Evolutionary conservation across 2,113 vertebrate species (phyloP).

Genomic region (Tyrannus savana): DNA sequence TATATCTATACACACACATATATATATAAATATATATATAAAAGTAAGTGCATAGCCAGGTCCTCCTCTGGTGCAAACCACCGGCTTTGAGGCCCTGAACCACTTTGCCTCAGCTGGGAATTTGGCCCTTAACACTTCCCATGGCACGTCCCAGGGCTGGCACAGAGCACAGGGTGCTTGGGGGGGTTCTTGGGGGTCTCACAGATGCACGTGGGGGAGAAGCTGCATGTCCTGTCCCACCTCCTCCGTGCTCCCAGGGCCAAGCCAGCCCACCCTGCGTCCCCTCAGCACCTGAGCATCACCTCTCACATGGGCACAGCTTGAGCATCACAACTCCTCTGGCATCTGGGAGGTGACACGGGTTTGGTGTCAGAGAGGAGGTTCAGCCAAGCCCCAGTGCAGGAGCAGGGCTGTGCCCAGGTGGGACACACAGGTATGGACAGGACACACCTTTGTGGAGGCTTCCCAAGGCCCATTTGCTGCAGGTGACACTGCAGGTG

Average conservation of each 20-base stretch:
- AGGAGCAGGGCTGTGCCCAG: neutral
- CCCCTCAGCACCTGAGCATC: neutral
- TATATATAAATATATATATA: slow-evolving; percentile 26
- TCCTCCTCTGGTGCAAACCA: neutral
- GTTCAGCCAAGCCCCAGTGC: neutral
- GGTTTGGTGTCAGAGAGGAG: neutral
- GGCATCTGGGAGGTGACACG: neutral
- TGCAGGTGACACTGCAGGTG: neutral
- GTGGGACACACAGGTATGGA: neutral
- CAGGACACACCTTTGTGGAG: neutral
- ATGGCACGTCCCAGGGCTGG: neutral
- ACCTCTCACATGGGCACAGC: neutral
- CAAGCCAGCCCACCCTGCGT: neutral
- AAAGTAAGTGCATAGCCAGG: neutral
- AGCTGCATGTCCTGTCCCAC: neutral
- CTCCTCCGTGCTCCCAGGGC: accelerated
- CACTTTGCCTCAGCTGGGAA: neutral
- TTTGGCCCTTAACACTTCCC: neutral
- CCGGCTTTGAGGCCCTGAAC: neutral
- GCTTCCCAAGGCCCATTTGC: neutral
- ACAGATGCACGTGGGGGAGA: neutral
- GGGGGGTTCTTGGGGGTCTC: neutral
- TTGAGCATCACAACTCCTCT: neutral
- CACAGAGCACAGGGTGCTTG: accelerated
- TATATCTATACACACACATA: slow-evolving; percentile 42